Evolutionary conservation across 2,888 invertebrate genomes (phyloP), one percentile per base, ranked within the genome.

Genomic region (Seira musarum): DNA sequence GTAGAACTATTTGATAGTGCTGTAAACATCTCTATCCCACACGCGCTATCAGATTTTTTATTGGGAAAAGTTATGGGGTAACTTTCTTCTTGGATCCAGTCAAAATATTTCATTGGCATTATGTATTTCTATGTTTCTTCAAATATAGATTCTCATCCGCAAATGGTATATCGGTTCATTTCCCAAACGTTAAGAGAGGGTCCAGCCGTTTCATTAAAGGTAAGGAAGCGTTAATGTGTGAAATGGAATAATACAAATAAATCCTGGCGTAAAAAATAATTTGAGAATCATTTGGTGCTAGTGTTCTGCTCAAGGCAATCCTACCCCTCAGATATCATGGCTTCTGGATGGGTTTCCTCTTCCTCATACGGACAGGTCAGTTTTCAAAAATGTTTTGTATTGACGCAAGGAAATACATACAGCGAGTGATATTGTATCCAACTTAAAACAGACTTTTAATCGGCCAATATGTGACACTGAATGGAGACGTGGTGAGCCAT

Each of bases 181-280:
- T 94, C 94, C 88, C 93, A 94, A 89, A 94, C 93, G 61, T 91
- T 94, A 85, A 93, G 93, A 87, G 93, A 93, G 0, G 94, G 94
- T 40, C 93, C 93, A n/a, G 92, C 93, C 21, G 93, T 94, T 75
- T 93, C 94, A n/a, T n/a, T n/a, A n/a, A n/a, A n/a, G n/a, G n/a
- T n/a, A n/a, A n/a, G n/a, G n/a, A n/a, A n/a, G n/a, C n/a, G n/a
- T n/a, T n/a, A n/a, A n/a, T n/a, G n/a, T n/a, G n/a, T n/a, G n/a
- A n/a, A n/a, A n/a, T n/a, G n/a, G n/a, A n/a, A n/a, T n/a, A n/a
- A n/a, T n/a, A n/a, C n/a, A n/a, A n/a, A n/a, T n/a, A n/a, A n/a
- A n/a, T n/a, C n/a, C n/a, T n/a, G n/a, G n/a, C n/a, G n/a, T n/a
- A n/a, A n/a, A n/a, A n/a, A n/a, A n/a, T n/a, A n/a, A n/a, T n/a